Evolutionary conservation across 2,888 invertebrate species (phyloP).

Genomic region (Zygogramma bicolorata): DNA sequence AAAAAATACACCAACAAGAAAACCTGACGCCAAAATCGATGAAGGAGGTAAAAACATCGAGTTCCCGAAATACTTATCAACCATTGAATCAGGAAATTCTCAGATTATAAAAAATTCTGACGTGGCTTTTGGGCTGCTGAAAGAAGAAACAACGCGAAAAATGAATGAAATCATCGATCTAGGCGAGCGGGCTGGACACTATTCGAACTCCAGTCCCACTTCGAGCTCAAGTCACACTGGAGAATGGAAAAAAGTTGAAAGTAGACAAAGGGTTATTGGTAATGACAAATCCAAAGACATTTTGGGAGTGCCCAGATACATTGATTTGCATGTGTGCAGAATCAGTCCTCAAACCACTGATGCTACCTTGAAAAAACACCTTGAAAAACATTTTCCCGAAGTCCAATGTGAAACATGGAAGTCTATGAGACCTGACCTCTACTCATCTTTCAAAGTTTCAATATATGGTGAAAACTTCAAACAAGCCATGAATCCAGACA

Average conservation of each 20-base stretch:
- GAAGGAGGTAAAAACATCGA: neutral
- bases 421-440: neutral
- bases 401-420: neutral
- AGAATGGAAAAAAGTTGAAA: too few species aligned
- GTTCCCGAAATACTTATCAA: neutral
- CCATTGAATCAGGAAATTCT: neutral
- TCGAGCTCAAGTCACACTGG: too few species aligned
- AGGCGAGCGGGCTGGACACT: neutral
- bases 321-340: too few species aligned
- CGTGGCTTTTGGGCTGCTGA: neutral
- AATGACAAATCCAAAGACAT: constrained; percentile 2
- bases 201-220: neutral
- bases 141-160: neutral
- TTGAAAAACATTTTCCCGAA: neutral
- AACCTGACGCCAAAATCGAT: neutral
- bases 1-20: neutral
- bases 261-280: constrained; percentile 7
- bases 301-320: neutral
- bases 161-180: constrained; percentile 5
- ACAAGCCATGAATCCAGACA: constrained; percentile 10
- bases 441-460: constrained; percentile 5
- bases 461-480: constrained; percentile 11
- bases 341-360: constrained; percentile 5
- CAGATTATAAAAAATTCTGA: neutral
- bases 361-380: neutral